Evolutionary conservation across 1,140 invertebrate genomes (phyloP).

Genomic region (Augochlora pura): DNA sequence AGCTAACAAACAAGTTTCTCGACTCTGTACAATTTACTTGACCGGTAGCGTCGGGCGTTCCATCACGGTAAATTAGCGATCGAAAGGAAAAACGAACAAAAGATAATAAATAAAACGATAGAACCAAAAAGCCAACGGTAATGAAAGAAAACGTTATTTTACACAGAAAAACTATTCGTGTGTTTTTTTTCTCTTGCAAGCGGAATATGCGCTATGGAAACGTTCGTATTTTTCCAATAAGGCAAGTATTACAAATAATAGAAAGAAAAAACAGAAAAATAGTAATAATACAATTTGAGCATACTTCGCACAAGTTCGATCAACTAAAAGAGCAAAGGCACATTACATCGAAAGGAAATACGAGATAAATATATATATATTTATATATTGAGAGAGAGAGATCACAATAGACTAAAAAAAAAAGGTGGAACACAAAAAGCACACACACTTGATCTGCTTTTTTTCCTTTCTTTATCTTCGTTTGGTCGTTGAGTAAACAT

Average conservation of each 20-base stretch:
- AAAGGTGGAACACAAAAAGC: conserved; percentile 65
- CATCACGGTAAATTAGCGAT: conserved; percentile 43
- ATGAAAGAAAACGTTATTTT: conserved; percentile 17
- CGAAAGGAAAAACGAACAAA: conserved; percentile 24
- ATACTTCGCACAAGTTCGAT: conserved; percentile 60
- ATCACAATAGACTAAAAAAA: conserved; percentile 30
- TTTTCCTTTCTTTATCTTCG: background rate
- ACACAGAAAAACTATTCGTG: conserved; percentile 32
- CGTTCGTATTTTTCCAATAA: conserved; percentile 41
- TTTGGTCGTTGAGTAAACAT: conserved; percentile 55
- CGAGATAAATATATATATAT: conserved; percentile 32
- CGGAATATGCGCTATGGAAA: conserved; percentile 56
- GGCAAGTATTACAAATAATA: conserved; percentile 19
- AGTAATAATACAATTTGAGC: conserved; percentile 52
- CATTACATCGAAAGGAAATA: conserved; percentile 52
- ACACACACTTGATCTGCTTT: conserved; percentile 48
- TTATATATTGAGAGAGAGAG: conserved; percentile 10
- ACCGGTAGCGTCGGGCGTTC: conserved; percentile 16
- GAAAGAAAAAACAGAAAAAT: conserved; percentile 22
- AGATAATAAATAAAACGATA: background rate
- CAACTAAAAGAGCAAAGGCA: conserved; percentile 65
- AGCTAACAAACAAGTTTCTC: conserved; percentile 40
- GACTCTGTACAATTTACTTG: conserved; percentile 45
- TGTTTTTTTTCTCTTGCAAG: conserved; percentile 52
- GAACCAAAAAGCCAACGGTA: background rate